A percentile compares a stretch with the other conserved stretches of the same genome.
phyloP scores from a whole-genome alignment of 1,140 invertebrate genomes.

The Drosophila pruinosa region DNA sequence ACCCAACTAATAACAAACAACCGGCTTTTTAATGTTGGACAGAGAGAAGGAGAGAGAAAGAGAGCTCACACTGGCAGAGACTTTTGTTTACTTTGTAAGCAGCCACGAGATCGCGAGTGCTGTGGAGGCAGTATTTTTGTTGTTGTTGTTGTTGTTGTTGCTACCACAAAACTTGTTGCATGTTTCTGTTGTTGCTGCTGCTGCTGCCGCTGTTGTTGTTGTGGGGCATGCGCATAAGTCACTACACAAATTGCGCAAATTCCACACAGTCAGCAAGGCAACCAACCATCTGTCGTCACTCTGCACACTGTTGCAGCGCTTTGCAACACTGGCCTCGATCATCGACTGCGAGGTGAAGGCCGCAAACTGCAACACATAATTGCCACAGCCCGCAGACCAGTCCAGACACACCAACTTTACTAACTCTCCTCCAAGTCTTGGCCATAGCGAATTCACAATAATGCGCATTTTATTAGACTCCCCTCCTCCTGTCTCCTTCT shows the following conservation, averaged over 20 bases:
- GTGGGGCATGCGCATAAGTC: slow-evolving; percentile 69
- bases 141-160: too few relatives aligned
- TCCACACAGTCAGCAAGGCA: slow-evolving; percentile 43
- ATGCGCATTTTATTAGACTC: slow-evolving; percentile 73
- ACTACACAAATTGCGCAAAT: slow-evolving; percentile 73
- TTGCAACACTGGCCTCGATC: slow-evolving; percentile 38
- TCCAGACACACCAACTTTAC: slow-evolving; percentile 5
- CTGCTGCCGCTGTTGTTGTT: slow-evolving; percentile 20
- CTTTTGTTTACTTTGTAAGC: slow-evolving; percentile 67
- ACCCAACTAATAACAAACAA: slow-evolving; percentile 74
- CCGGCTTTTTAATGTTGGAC: slow-evolving; percentile 58
- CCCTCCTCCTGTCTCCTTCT: background rate
- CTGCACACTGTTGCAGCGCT: background rate
- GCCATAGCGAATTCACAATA: slow-evolving; percentile 74
- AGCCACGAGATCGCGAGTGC: slow-evolving; percentile 20
- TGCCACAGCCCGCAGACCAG: slow-evolving; percentile 44
- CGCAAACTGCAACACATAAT: slow-evolving; percentile 51
- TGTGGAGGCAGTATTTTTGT: slow-evolving; percentile 41
- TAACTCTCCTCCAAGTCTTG: slow-evolving; percentile 20
- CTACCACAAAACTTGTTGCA: slow-evolving; percentile 56
- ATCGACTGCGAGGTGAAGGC: slow-evolving; percentile 40
- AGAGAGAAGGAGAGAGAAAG: slow-evolving; percentile 1
- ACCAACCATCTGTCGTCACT: slow-evolving; percentile 62
- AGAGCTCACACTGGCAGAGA: slow-evolving; percentile 18
- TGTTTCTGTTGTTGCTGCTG: slow-evolving; percentile 10